A percentile compares a stretch with the other conserved stretches of the same genome.
phyloP scores from a whole-genome alignment of 2,888 invertebrate species.

The Drosophila nigricruria region DNA sequence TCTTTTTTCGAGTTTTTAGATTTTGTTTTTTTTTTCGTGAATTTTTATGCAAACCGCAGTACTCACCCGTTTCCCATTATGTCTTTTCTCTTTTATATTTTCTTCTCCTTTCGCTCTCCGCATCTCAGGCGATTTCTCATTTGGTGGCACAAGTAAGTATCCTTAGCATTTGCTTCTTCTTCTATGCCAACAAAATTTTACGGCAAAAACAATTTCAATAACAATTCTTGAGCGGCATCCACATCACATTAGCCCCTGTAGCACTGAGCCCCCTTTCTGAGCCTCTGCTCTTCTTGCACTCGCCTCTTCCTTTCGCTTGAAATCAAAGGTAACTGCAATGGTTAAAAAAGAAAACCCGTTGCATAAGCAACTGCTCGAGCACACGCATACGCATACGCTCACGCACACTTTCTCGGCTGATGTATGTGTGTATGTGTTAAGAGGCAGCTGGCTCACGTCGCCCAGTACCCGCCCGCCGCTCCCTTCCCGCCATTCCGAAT shows the following conservation, averaged over 20 bases:
- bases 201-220: constrained; percentile 82
- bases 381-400: constrained; percentile 17
- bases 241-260: constrained; percentile 43
- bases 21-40: constrained; percentile 9
- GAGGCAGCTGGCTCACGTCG: constrained; percentile 43
- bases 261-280: constrained; percentile 4
- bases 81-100: constrained; percentile 35
- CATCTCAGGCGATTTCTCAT: constrained; percentile 89
- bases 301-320: constrained; percentile 23
- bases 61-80: constrained; percentile 64
- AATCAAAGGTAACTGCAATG: constrained; percentile 80
- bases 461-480: not conserved
- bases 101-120: constrained; percentile 14
- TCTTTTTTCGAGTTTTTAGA: constrained; percentile 33
- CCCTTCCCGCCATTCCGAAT: constrained; percentile 4
- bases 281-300: not conserved
- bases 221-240: constrained; percentile 72
- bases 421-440: constrained; percentile 15
- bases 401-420: constrained; percentile 6
- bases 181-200: constrained; percentile 52
- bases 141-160: constrained; percentile 90
- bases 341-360: constrained; percentile 54
- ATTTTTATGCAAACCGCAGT: constrained; percentile 53
- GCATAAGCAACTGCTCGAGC: constrained; percentile 70
- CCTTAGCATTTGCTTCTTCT: constrained; percentile 23